Evolutionary conservation across 2,888 invertebrate genomes (phyloP).

Genomic region (Limnephilus lunatus): DNA sequence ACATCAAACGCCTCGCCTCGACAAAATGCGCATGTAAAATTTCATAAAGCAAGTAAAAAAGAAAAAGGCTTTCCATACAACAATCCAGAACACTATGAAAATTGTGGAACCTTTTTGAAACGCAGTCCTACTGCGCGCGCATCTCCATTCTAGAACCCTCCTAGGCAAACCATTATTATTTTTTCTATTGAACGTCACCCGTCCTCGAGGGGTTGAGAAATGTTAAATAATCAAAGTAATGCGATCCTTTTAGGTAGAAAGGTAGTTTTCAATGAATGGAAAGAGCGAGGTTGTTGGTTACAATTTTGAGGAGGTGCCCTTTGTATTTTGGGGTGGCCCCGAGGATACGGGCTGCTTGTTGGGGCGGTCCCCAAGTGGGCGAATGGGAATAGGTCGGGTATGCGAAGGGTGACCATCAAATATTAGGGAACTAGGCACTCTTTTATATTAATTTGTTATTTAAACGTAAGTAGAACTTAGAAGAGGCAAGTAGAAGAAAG

Average conservation of each 20-base stretch:
- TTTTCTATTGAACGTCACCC: conserved; percentile 25
- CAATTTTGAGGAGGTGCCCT: conserved; percentile 4
- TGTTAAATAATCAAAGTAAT: background rate
- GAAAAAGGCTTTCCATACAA: background rate
- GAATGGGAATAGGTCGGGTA: conserved; percentile 54
- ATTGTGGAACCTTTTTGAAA: background rate
- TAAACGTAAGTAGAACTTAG: too few species aligned
- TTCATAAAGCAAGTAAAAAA: background rate
- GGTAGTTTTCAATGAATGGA: background rate
- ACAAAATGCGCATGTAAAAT: background rate
- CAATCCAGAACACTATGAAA: background rate
- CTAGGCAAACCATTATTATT: conserved; percentile 34
- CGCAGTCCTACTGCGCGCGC: background rate
- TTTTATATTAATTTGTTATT: too few species aligned
- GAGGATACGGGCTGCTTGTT: conserved; percentile 27
- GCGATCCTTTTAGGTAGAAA: background rate
- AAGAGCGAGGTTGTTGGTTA: background rate
- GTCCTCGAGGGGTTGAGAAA: background rate
- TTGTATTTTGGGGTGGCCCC: background rate
- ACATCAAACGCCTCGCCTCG: background rate
- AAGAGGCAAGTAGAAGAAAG: too few species aligned
- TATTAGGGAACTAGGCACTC: background rate
- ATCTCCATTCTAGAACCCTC: background rate
- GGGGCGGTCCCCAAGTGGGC: conserved; percentile 51
- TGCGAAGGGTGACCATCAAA: conserved; percentile 29